Evolutionary conservation across 2,888 invertebrate genomes (phyloP), one percentile per base, ranked within the genome.

Genomic region (Melanostoma scalare): DNA sequence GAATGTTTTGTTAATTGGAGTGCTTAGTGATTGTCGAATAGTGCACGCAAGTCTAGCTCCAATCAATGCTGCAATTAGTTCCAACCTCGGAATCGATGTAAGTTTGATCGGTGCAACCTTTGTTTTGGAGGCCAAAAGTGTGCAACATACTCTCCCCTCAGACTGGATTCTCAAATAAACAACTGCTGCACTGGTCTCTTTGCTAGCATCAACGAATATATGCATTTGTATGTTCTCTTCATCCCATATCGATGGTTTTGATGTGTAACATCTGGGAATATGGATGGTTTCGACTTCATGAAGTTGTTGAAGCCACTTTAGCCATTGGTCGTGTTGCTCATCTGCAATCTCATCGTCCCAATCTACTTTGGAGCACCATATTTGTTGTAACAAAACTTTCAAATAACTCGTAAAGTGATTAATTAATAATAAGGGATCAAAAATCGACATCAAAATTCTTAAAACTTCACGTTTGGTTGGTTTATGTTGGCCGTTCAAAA

Each of bases 391-490:
- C 4, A 85, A n/a, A 5, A 86, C 77, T 79, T 85, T 86, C 5
- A 76, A 40, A 35, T 67, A 46, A 10, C 76, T 60, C 8, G 58
- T 35, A 56, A 63, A 79, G 56, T 55, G 58, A 3, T 67, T 6
- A 35, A 82, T 31, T n/a, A 82, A 33, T 0, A 76, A 81, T 31
- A 86, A 35, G 1, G 84, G 86, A 40, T 86, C 79, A 44, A 84
- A 85, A 30, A 78, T 80, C 9, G 77, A 67, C 82, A 86, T 85
- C 0, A 85, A 4, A 30, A 78, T 31, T 63, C 81, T 40, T 4
- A 84, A 36, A 5, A 86, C 52, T 52, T 86, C 81, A 6, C 84
- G 56, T 40, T 86, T 85, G 0, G 84, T 86, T 5, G 82, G 80
- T 9, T 55, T 36, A n/a, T 38, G 63, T 6, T 48, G 38, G 6